Conservation (phyloP, 2,888 invertebrate species). For the Criorhina ranunculi region DNA sequence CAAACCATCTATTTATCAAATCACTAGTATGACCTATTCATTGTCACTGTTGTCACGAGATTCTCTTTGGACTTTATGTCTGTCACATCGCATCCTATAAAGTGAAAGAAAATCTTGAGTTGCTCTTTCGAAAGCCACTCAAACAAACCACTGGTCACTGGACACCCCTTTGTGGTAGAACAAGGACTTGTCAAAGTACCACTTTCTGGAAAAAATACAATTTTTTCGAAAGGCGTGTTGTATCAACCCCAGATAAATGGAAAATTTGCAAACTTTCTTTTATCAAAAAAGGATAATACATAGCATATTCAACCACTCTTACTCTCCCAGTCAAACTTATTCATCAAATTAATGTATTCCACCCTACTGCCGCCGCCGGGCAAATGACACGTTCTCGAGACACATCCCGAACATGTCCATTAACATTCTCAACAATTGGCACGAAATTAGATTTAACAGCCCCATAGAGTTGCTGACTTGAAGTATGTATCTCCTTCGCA, state of each 20-base stretch:
- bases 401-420: conserved; percentile 57
- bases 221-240: neutral
- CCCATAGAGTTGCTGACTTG: neutral
- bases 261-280: conserved; percentile 1
- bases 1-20: too few relatives aligned
- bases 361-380: neutral
- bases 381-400: conserved; percentile 51
- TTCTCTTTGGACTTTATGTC: too few relatives aligned
- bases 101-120: neutral
- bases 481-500: too few relatives aligned
- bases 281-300: conserved; percentile 1
- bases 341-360: conserved; percentile 35
- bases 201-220: neutral
- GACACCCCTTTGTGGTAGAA: neutral
- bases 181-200: neutral
- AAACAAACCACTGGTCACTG: neutral
- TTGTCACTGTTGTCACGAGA: too few relatives aligned
- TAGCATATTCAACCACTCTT: neutral
- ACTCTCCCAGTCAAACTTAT: conserved; percentile 47
- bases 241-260: neutral
- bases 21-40: too few relatives aligned
- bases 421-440: conserved; percentile 65
- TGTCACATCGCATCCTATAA: neutral
- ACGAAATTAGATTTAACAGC: conserved; percentile 56
- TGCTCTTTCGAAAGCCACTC: neutral